Evolutionary conservation across 2,888 invertebrate species (phyloP).

Genomic region (Acleris emargana): DNA sequence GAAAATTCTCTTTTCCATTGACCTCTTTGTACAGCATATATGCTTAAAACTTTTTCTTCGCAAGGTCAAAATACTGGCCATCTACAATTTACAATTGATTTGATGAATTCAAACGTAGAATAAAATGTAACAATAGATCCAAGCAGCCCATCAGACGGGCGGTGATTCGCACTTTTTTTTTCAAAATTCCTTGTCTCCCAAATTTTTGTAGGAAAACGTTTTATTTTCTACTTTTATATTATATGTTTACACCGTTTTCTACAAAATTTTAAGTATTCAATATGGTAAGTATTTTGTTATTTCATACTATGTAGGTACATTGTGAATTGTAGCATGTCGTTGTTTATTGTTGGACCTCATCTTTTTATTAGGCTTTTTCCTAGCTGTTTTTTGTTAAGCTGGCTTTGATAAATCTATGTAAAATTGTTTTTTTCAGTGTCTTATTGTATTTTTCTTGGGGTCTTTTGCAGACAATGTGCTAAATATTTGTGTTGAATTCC

Average conservation of each 20-base stretch:
- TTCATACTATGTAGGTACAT: neutral
- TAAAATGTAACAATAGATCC: constrained; percentile 63
- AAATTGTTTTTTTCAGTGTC: too few relatives aligned
- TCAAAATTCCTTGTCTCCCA: constrained; percentile 71
- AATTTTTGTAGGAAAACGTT: constrained; percentile 68
- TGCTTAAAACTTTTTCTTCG: neutral
- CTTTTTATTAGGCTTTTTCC: too few relatives aligned
- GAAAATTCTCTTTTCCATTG: too few relatives aligned
- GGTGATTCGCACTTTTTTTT: constrained; percentile 71
- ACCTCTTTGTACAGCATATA: too few relatives aligned
- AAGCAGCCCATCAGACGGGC: constrained; percentile 65
- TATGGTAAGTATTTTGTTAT: constrained; percentile 68
- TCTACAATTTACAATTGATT: constrained; percentile 6
- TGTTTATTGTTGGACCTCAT: neutral
- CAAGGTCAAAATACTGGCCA: constrained; percentile 11
- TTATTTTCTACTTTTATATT: constrained; percentile 61
- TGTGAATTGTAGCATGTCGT: neutral
- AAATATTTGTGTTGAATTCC: too few relatives aligned
- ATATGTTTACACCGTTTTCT: constrained; percentile 55
- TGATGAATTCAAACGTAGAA: constrained; percentile 60
- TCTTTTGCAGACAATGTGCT: too few relatives aligned
- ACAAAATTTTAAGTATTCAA: constrained; percentile 70
- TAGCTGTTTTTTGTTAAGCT: too few relatives aligned
- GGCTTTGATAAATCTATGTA: too few relatives aligned
- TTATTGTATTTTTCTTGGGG: too few relatives aligned